These are phyloP conservation scores for Meleagris gallopavo DNA, from an alignment of 2,113 vertebrate genomes.

Conservation along the genomic window DNA sequence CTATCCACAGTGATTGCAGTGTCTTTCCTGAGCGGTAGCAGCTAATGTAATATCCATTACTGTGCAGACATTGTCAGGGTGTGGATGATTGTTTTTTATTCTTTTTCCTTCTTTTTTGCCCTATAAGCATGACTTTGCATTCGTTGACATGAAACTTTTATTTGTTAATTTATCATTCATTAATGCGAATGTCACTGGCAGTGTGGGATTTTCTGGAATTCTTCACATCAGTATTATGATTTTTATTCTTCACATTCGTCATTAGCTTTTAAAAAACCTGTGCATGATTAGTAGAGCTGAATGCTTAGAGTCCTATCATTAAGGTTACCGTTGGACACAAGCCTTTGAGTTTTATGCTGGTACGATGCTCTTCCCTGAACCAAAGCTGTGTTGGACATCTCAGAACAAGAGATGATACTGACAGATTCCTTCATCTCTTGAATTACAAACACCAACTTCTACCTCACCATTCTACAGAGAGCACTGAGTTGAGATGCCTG, in stretches of 20 bases:
- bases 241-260: not conserved
- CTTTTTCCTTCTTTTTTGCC: not conserved
- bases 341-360: not conserved
- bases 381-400: not conserved
- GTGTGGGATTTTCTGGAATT: not conserved
- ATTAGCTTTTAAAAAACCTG: not conserved
- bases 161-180: not conserved
- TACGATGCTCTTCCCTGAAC: not conserved
- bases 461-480: not conserved
- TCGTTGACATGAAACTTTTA: not conserved
- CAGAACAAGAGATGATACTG: not conserved
- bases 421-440: not conserved
- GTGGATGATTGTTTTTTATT: accelerated
- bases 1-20: not conserved
- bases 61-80: not conserved
- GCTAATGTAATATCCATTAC: slow-evolving; percentile 1
- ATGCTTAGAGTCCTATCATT: not conserved
- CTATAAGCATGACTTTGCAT: not conserved
- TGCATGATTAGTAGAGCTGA: not conserved
- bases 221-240: not conserved
- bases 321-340: not conserved
- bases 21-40: not conserved
- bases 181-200: not conserved
- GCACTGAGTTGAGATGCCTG: not conserved
- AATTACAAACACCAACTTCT: not conserved